These are phyloP conservation scores for Poecile montanus DNA, from an alignment of 2,797 vertebrate species.

Conservation along the genomic window DNA sequence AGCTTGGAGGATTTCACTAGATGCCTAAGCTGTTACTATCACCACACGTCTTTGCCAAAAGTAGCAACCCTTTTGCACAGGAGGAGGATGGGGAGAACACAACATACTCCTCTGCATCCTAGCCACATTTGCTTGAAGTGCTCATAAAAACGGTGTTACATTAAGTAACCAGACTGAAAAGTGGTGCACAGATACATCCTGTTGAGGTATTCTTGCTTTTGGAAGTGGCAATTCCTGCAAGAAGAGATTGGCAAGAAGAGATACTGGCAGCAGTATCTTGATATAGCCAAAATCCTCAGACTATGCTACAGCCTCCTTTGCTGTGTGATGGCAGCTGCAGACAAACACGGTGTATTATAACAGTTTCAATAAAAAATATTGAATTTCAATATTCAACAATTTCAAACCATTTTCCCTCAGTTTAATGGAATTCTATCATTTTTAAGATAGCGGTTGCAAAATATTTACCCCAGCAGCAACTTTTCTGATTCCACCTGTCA, in stretches of 20 bases:
- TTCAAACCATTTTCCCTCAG: not conserved
- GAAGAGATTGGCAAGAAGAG: not conserved
- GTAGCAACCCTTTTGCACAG: slow-evolving; percentile 33
- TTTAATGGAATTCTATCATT: not conserved
- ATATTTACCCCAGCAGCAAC: not conserved
- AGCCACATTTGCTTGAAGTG: not conserved
- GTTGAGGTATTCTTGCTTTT: not conserved
- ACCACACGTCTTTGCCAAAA: slow-evolving; percentile 36
- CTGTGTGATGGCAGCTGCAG: not conserved
- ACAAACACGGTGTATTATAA: not conserved
- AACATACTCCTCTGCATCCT: slow-evolving; percentile 37
- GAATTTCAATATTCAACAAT: too few relatives aligned
- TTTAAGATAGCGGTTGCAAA: not conserved
- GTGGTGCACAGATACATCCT: not conserved
- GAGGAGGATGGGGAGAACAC: slow-evolving; percentile 21
- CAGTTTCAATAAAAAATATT: not conserved
- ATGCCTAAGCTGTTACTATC: slow-evolving; percentile 53
- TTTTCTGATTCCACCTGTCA: not conserved
- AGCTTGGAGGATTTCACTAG: slow-evolving; percentile 22
- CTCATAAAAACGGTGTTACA: not conserved
- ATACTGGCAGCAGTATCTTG: not conserved
- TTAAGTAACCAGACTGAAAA: slow-evolving; percentile 1
- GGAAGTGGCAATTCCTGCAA: not conserved
- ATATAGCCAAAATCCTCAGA: not conserved
- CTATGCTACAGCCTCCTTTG: not conserved